Evolutionary conservation across 2,797 vertebrate species (phyloP).

Genomic region (Anabacerthia variegaticeps): DNA sequence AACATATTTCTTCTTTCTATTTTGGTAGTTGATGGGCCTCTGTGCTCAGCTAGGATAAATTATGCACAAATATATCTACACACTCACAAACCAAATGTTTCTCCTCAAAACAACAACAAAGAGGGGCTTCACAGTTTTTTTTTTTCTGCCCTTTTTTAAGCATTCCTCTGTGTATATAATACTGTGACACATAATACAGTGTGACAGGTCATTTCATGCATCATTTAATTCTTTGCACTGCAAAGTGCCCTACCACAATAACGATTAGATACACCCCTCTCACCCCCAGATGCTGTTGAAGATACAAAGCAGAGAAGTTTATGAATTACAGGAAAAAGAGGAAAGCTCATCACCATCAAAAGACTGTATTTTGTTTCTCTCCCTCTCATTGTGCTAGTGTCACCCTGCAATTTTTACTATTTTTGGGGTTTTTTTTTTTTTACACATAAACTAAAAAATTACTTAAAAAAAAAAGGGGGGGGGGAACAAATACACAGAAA

Average conservation of each 20-base stretch:
- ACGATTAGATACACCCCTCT: background rate
- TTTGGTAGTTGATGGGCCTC: background rate
- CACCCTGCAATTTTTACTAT: background rate
- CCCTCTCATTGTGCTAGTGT: background rate
- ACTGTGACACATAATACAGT: conserved; percentile 24
- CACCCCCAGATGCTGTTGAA: background rate
- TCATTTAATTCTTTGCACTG: conserved; percentile 72
- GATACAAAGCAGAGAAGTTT: background rate
- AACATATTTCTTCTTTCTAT: background rate
- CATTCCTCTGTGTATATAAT: background rate
- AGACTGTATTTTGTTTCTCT: background rate
- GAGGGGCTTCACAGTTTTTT: background rate
- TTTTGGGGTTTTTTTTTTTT: background rate
- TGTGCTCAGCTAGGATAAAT: background rate
- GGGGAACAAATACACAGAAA: background rate
- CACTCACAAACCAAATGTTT: background rate
- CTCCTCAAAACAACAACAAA: background rate
- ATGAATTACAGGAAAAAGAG: background rate
- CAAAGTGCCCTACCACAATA: background rate
- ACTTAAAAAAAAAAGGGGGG: background rate
- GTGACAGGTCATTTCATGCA: conserved; percentile 73
- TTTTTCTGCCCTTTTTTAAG: background rate
- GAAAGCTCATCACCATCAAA: background rate
- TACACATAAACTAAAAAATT: background rate
- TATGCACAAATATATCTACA: background rate